These are phyloP conservation scores for Drosophila formosana DNA, from an alignment of 2,888 invertebrate species.

Conservation along the genomic window DNA sequence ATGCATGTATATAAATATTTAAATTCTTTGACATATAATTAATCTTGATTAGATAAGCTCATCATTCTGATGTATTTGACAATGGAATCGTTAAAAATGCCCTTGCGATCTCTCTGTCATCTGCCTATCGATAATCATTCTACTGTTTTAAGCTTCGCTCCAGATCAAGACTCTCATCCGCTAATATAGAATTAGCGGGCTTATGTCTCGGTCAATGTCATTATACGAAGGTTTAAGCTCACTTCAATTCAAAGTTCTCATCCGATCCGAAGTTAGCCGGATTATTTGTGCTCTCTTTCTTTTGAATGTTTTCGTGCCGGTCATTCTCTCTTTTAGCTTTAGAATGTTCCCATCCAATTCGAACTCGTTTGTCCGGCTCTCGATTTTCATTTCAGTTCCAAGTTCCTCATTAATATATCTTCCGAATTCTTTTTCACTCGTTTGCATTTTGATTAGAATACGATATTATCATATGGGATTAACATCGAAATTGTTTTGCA, in stretches of 20 bases:
- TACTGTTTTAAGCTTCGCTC: neutral
- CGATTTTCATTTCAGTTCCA: too few species aligned
- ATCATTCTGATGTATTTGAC: neutral
- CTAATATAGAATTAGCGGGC: neutral
- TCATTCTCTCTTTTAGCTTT: neutral
- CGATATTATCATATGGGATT: neutral
- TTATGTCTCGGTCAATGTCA: too few species aligned
- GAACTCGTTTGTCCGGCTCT: too few species aligned
- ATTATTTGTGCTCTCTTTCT: too few species aligned
- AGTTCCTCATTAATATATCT: neutral
- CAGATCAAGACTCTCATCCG: too few species aligned
- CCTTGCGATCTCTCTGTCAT: too few species aligned
- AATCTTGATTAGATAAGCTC: slow-evolving; percentile 1
- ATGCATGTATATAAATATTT: neutral
- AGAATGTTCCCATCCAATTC: too few species aligned
- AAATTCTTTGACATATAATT: neutral
- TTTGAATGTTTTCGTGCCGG: neutral
- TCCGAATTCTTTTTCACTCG: neutral
- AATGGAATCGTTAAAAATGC: too few species aligned
- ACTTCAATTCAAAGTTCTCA: neutral
- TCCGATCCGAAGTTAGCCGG: neutral
- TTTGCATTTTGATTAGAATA: neutral
- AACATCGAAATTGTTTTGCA: neutral
- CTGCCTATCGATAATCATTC: neutral
- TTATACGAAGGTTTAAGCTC: too few species aligned